Percentiles rank a stretch among this genome's conserved stretches.
Conservation (phyloP, 2,797 vertebrate genomes). For the Gorsachius magnificus region DNA sequence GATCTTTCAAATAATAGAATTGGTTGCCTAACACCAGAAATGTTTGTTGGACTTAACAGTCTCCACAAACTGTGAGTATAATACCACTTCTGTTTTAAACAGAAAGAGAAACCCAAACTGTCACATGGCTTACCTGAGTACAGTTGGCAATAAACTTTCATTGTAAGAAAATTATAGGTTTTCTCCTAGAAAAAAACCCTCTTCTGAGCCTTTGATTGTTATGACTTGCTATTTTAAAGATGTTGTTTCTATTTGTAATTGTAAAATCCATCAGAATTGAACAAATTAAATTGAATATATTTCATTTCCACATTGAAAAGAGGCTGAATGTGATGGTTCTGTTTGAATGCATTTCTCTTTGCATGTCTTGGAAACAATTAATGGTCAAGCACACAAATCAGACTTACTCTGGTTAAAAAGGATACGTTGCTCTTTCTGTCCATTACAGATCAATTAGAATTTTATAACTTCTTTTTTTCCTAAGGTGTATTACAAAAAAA, state of each 20-base stretch:
- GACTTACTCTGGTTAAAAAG: neutral
- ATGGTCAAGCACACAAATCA: neutral
- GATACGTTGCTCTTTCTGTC: neutral
- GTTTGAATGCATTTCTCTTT: neutral
- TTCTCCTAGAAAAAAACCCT: neutral
- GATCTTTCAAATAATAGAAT: constrained; percentile 94
- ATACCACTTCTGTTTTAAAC: neutral
- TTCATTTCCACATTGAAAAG: neutral
- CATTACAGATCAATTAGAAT: neutral
- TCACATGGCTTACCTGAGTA: neutral
- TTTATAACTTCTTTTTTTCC: neutral
- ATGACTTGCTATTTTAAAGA: neutral
- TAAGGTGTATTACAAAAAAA: neutral
- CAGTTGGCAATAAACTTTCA: neutral
- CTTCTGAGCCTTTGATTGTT: neutral
- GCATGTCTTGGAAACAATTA: neutral
- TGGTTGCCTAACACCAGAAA: constrained; percentile 88
- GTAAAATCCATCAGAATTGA: neutral
- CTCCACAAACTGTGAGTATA: constrained; percentile 91
- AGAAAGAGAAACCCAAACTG: neutral
- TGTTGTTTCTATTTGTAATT: neutral
- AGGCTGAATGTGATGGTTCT: neutral
- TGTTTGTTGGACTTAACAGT: constrained; percentile 86
- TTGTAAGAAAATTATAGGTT: neutral
- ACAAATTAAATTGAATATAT: neutral